phyloP scores from a whole-genome alignment of 2,888 invertebrate genomes.

The Lepeophtheirus nordmannii region DNA sequence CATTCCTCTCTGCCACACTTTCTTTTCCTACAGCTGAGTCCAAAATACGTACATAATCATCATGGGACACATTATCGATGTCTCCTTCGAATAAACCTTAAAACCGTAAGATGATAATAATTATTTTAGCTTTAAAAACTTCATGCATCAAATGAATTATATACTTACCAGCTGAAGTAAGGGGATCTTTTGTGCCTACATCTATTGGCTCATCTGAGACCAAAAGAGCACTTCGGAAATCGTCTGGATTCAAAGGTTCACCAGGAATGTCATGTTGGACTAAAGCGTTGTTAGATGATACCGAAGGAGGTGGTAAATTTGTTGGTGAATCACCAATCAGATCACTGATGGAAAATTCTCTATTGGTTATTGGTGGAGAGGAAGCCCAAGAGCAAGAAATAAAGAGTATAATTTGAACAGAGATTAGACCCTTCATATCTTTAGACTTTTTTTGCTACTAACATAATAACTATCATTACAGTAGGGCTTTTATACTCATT shows the following conservation, averaged over 20 bases:
- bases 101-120: background rate
- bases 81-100: conserved; percentile 30
- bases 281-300: background rate
- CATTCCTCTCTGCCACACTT: conserved; percentile 28
- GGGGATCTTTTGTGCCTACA: background rate
- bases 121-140: too few relatives aligned
- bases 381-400: background rate
- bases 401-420: too few relatives aligned
- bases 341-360: background rate
- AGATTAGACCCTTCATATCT: too few relatives aligned
- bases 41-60: background rate
- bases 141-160: too few relatives aligned
- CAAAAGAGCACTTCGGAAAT: conserved; percentile 28
- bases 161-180: background rate
- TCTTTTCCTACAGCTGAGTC: background rate
- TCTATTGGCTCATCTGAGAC: background rate
- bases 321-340: background rate
- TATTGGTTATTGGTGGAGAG: background rate
- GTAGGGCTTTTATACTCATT: too few relatives aligned
- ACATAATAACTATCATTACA: too few relatives aligned
- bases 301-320: background rate
- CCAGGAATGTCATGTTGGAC: background rate
- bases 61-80: conserved; percentile 27
- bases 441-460: too few relatives aligned
- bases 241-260: conserved; percentile 30